Conservation (phyloP, 2,888 invertebrate genomes). For the Agriopis leucophaearia region DNA sequence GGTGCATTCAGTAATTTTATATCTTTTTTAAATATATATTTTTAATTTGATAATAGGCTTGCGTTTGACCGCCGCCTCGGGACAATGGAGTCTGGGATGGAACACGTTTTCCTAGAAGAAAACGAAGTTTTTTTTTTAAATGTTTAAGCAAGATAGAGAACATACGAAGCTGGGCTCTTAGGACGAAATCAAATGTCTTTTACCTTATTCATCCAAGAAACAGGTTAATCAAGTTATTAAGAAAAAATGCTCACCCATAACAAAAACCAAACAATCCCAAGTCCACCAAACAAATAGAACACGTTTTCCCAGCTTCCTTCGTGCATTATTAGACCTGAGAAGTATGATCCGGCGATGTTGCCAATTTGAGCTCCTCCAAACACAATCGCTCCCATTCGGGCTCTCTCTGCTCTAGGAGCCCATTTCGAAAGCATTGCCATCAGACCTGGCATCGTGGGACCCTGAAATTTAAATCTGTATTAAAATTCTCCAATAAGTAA, state of each 20-base stretch:
- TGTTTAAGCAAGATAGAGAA: too few relatives aligned
- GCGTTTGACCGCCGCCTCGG: too few relatives aligned
- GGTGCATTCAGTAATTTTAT: too few relatives aligned
- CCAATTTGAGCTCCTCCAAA: slow-evolving; percentile 87
- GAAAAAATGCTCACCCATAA: slow-evolving; percentile 73
- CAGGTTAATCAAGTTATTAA: slow-evolving; percentile 6
- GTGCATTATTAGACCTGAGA: slow-evolving; percentile 83
- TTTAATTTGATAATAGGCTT: too few relatives aligned
- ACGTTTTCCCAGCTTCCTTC: slow-evolving; percentile 85
- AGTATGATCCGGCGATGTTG: slow-evolving; percentile 82
- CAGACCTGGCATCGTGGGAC: slow-evolving; percentile 88
- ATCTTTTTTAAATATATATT: too few relatives aligned
- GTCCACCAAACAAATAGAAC: slow-evolving; percentile 86
- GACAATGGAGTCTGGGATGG: too few relatives aligned
- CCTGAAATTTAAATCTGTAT: slow-evolving; percentile 64
- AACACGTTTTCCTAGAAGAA: too few relatives aligned
- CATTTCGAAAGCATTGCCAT: slow-evolving; percentile 87
- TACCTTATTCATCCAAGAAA: neutral
- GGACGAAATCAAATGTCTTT: too few relatives aligned
- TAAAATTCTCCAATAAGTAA: neutral
- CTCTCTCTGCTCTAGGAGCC: slow-evolving; percentile 86
- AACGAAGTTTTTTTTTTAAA: too few relatives aligned
- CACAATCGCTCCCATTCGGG: slow-evolving; percentile 85
- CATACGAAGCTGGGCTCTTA: too few relatives aligned
- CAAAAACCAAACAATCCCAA: slow-evolving; percentile 83